Base-by-base conservation (phyloP, 2,113 vertebrate species). In the Hyperoodon ampullatus region DNA sequence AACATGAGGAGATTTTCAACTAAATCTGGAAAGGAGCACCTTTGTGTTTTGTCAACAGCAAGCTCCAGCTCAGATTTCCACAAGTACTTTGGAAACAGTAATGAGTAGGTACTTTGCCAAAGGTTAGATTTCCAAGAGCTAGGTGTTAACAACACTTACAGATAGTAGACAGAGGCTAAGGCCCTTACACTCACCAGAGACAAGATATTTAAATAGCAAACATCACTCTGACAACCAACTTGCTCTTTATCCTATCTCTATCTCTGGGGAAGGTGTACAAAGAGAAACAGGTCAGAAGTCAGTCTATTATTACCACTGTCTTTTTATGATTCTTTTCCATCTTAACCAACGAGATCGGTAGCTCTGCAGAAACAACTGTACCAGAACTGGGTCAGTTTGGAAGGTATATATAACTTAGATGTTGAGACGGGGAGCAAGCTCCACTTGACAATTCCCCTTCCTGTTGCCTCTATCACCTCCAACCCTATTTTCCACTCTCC, bases 261-360 rank as follows among this genome's bases (percentile, higher is more conserved):
- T 70, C 65, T 87, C 86, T 93, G 55, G 63, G 78, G 71, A 94
- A 93, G 91, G 30, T 61, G 72, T 58, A 44, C 72, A 91, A 88
- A 35, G 70, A 96, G 53, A 97, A 95, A 93, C 35, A 96, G 81
- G 61, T 65, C 78, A 93, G 66, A 94, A 95, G 58, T 26, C 85
- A 84, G 77, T 23, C 71, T 94, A 44, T 74, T 77, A 78, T 86
- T 85, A 93, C 55, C 66, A 39, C 8, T 44, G 85, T 71, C 82
- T 91, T 78, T 77, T 70, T 77, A 66, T 66, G 77, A 53, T 90
- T 88, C 71, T 90, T 97, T 83, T 75, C 65, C 70, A 70, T 10
- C 50, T 60, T 65, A 89, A 70, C 47, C 7, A 28, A 85, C 39
- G 60, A 83, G 47, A 71, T 88, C 44, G 58, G 80, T 86, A 78